Conservation (phyloP, 2,888 invertebrate genomes). For the Dyspetes luteomarginatus region DNA sequence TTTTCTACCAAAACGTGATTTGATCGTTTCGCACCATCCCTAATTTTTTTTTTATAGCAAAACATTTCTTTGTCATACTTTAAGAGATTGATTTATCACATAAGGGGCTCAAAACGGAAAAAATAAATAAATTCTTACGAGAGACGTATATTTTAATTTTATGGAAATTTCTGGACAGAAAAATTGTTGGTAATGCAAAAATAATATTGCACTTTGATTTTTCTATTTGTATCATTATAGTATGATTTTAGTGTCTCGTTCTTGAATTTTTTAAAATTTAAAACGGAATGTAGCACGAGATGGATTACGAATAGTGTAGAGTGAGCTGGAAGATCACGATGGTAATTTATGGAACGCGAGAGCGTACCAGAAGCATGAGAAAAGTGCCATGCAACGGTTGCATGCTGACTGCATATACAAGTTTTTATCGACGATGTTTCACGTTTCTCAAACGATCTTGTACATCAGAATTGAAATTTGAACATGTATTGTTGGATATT, state of each 20-base stretch:
- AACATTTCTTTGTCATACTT: too few species aligned
- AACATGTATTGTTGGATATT: neutral
- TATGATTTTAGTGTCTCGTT: neutral
- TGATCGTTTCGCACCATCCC: too few species aligned
- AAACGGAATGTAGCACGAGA: neutral
- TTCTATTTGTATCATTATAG: too few species aligned
- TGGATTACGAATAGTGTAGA: neutral
- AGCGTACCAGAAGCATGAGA: neutral
- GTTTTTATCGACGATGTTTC: slow-evolving; percentile 1
- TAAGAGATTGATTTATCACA: too few species aligned
- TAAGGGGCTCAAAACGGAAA: too few species aligned
- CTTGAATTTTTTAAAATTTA: neutral
- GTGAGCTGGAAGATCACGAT: slow-evolving; percentile 11
- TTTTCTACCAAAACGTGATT: neutral
- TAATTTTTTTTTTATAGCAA: too few species aligned
- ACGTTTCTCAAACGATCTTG: neutral
- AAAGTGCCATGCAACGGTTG: slow-evolving; percentile 11
- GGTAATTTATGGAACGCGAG: slow-evolving; percentile 31
- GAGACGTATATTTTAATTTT: too few species aligned
- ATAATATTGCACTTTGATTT: too few species aligned
- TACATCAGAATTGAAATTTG: too few species aligned
- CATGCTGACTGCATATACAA: neutral
- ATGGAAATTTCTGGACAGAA: too few species aligned
- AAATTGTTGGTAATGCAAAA: too few species aligned
- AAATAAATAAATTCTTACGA: too few species aligned